Conservation (phyloP, 1,140 invertebrate species). For the Hycleus phaleratus region DNA sequence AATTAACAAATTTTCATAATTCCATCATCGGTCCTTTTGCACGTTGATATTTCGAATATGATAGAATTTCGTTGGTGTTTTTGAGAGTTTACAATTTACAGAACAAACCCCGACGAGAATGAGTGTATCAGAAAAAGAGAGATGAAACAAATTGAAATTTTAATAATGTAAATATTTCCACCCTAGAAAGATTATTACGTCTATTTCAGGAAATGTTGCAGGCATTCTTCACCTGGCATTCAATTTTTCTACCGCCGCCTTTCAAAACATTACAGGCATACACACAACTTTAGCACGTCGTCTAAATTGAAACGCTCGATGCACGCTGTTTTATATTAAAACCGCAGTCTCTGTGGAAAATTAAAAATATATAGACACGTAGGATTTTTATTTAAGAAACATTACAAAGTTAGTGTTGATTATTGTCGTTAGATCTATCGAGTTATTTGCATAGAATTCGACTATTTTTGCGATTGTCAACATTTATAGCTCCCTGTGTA, state of each 20-base stretch:
- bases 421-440: not conserved
- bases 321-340: constrained; percentile 12
- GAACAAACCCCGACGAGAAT: not conserved
- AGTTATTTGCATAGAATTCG: not conserved
- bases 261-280: constrained; percentile 10
- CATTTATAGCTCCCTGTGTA: not conserved
- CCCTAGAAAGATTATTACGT: constrained; percentile 26
- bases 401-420: not conserved
- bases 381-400: no score
- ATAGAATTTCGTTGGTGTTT: constrained; percentile 8
- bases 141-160: constrained; percentile 27
- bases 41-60: no score
- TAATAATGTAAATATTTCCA: constrained; percentile 30
- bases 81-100: constrained; percentile 19
- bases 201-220: constrained; percentile 28
- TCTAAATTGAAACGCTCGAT: constrained; percentile 8
- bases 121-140: not conserved
- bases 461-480: not conserved
- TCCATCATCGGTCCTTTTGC: no score
- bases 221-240: constrained; percentile 25
- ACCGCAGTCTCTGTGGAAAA: constrained; percentile 3
- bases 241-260: constrained; percentile 11
- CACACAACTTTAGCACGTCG: constrained; percentile 9
- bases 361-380: constrained; percentile 7
- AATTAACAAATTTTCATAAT: no score